Percentiles rank a stretch among this genome's conserved stretches.
Conservation (phyloP, 1,140 invertebrate genomes). For the Anadara kagoshimensis region DNA sequence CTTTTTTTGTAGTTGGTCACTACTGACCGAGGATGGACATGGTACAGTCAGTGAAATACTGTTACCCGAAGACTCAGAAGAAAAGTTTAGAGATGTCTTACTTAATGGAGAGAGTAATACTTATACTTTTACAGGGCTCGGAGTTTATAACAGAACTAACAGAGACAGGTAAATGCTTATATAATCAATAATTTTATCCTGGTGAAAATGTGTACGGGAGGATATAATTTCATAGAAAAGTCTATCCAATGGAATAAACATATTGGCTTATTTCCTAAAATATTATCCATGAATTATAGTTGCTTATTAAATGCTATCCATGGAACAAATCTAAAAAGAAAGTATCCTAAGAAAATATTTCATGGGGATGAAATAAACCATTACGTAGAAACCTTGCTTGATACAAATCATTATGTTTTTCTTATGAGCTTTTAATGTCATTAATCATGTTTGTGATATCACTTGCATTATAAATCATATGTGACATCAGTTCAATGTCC, state of each 20-base stretch:
- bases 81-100: conserved; percentile 1
- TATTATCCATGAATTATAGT: no score
- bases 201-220: background rate
- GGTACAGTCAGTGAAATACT: conserved; percentile 30
- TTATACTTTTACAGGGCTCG: conserved; percentile 19
- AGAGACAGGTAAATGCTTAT: conserved; percentile 20
- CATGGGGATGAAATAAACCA: background rate
- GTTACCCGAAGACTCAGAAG: conserved; percentile 9
- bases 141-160: conserved; percentile 9
- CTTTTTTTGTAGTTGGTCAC: conserved; percentile 13
- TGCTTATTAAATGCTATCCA: no score
- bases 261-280: no score
- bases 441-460: no score
- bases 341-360: background rate
- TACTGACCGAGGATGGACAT: conserved; percentile 31
- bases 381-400: background rate
- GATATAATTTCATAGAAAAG: no score
- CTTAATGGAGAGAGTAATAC: conserved; percentile 13
- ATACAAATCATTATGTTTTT: background rate
- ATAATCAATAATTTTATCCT: background rate
- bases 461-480: no score
- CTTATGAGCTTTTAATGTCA: no score
- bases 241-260: no score
- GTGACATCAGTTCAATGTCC: no score
- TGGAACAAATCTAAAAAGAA: background rate